phyloP scores from a whole-genome alignment of 1,140 invertebrate genomes.

The Drosophila teissieri region DNA sequence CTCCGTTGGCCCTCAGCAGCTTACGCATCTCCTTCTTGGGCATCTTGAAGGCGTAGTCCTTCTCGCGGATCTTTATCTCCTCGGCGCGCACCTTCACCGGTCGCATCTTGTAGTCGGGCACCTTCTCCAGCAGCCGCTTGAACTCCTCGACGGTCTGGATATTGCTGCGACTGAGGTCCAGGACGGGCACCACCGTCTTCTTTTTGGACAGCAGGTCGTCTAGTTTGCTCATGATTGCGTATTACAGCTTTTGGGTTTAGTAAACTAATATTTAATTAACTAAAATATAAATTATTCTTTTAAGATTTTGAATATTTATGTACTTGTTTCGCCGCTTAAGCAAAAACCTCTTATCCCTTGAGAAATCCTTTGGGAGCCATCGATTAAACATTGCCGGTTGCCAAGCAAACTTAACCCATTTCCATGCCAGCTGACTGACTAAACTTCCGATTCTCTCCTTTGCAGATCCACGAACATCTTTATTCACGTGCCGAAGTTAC shows the following conservation, averaged over 20 bases:
- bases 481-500: constrained; percentile 55
- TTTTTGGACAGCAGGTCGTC: constrained; percentile 93
- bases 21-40: constrained; percentile 79
- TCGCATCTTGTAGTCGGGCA: constrained; percentile 95
- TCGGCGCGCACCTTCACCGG: constrained; percentile 91
- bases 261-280: not conserved
- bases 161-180: constrained; percentile 93
- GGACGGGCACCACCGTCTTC: constrained; percentile 91
- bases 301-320: not conserved
- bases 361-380: constrained; percentile 20
- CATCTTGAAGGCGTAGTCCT: constrained; percentile 86
- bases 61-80: constrained; percentile 89
- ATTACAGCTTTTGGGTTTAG: not conserved
- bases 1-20: constrained; percentile 68
- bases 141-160: constrained; percentile 92
- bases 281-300: not conserved
- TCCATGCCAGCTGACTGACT: constrained; percentile 1
- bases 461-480: constrained; percentile 19
- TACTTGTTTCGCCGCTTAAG: not conserved
- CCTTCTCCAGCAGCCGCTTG: constrained; percentile 91
- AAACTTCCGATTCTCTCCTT: constrained; percentile 18
- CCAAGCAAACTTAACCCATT: not conserved
- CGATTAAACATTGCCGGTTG: constrained; percentile 46
- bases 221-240: constrained; percentile 87
- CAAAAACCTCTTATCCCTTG: not conserved